Conservation (phyloP, 1,140 invertebrate species). For the Lordiphosa clarofinis region DNA sequence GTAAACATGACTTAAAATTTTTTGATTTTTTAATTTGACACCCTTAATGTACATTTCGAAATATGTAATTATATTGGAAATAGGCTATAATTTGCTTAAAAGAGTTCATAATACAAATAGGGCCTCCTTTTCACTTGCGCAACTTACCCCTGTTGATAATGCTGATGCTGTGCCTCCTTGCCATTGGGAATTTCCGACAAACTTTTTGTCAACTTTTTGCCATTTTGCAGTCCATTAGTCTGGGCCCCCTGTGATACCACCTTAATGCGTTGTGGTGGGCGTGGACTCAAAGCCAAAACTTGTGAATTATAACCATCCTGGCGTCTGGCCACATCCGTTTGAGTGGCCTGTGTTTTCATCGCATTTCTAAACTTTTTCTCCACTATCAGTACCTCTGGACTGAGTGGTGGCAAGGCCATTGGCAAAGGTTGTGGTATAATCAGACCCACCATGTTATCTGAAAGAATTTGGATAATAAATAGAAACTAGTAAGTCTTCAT, state of each 20-base stretch:
- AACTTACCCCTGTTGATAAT: slow-evolving; percentile 46
- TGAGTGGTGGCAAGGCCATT: slow-evolving; percentile 49
- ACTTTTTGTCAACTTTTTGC: slow-evolving; percentile 89
- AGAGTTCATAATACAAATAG: too few relatives aligned
- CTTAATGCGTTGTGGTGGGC: slow-evolving; percentile 87
- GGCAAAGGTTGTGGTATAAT: slow-evolving; percentile 60
- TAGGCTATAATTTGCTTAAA: too few relatives aligned
- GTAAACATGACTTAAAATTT: too few relatives aligned
- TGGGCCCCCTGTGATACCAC: slow-evolving; percentile 94
- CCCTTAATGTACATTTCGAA: too few relatives aligned
- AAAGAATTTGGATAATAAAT: background rate
- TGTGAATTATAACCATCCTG: slow-evolving; percentile 85
- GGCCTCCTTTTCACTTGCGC: too few relatives aligned
- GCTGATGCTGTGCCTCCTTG: slow-evolving; percentile 43
- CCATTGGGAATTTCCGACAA: slow-evolving; percentile 86
- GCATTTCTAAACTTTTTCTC: slow-evolving; percentile 91
- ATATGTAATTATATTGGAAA: too few relatives aligned
- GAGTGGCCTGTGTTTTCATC: slow-evolving; percentile 95
- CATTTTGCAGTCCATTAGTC: slow-evolving; percentile 88
- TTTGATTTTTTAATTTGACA: too few relatives aligned
- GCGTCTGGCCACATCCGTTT: slow-evolving; percentile 87
- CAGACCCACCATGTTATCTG: slow-evolving; percentile 61
- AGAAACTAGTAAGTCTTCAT: background rate
- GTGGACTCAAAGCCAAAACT: slow-evolving; percentile 88
- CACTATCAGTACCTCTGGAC: slow-evolving; percentile 70